These are phyloP conservation scores for Theonella swinhoei DNA, from an alignment of 37 sponge, comb jelly and placozoan species.

Conservation along the genomic window DNA sequence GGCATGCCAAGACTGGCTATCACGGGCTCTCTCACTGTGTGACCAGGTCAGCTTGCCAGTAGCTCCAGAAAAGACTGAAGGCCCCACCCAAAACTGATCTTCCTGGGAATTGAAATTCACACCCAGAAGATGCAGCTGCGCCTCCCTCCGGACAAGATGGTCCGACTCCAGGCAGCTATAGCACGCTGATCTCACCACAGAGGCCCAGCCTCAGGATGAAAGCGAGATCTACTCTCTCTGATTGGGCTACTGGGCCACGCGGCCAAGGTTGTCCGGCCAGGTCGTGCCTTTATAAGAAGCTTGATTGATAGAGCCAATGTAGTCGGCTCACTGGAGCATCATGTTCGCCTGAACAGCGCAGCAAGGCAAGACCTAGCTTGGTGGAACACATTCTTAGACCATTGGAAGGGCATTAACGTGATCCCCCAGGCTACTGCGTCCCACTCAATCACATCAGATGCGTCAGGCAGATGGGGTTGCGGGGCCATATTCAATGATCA, in stretches of 20 bases:
- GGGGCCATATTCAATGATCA: constrained; percentile 8
- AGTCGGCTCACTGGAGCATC: constrained; percentile 18
- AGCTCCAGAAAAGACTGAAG: too few species aligned
- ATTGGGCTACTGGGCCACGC: constrained; percentile 48
- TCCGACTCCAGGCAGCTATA: neutral
- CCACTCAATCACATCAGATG: constrained; percentile 8
- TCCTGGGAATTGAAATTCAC: neutral
- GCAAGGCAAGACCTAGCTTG: constrained; percentile 39
- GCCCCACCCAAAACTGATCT: neutral
- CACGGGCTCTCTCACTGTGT: too few species aligned
- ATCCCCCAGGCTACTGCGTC: neutral
- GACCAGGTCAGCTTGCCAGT: too few species aligned
- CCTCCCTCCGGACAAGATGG: neutral
- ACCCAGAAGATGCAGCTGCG: neutral
- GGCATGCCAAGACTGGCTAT: neutral
- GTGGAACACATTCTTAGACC: constrained; percentile 6
- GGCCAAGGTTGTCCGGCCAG: constrained; percentile 26
- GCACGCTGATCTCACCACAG: neutral
- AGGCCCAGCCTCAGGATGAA: neutral
- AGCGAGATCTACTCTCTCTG: constrained; percentile 19
- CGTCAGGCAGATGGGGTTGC: constrained; percentile 48
- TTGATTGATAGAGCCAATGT: constrained; percentile 19
- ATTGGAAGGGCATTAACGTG: constrained; percentile 26
- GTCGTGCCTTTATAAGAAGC: constrained; percentile 32
- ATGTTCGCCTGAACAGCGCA: constrained; percentile 28